Percentiles rank a stretch among this genome's conserved stretches.
Evolutionary conservation across 1,140 invertebrate genomes (phyloP).

Genomic region (Zophobas atratus): DNA sequence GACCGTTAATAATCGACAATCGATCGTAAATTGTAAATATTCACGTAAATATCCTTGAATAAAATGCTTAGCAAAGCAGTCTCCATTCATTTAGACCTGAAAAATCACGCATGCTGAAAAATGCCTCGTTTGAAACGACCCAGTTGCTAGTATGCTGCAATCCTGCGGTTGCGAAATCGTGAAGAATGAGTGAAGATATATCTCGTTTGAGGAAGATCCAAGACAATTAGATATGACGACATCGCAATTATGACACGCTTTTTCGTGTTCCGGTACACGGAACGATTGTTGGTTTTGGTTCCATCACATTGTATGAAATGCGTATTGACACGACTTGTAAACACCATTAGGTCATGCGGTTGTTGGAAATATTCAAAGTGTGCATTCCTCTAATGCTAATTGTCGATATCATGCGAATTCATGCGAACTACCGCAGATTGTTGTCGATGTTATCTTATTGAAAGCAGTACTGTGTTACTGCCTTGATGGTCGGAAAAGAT

Average conservation of each 20-base stretch:
- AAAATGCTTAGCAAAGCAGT: too few species aligned
- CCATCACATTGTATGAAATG: conserved; percentile 4
- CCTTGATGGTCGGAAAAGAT: not conserved
- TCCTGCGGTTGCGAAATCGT: conserved; percentile 1
- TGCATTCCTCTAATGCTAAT: conserved; percentile 14
- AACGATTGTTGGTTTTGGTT: not conserved
- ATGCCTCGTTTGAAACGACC: not conserved
- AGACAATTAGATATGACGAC: conserved; percentile 47
- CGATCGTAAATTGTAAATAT: too few species aligned
- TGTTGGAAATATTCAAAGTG: not conserved
- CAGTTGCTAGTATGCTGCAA: not conserved
- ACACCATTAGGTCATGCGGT: conserved; percentile 9
- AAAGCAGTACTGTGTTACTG: not conserved
- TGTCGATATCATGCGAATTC: conserved; percentile 6
- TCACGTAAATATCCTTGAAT: too few species aligned
- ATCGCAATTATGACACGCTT: conserved; percentile 37
- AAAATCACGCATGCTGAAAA: too few species aligned
- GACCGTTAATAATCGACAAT: too few species aligned
- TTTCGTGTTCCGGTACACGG: conserved; percentile 9
- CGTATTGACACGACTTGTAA: conserved; percentile 27
- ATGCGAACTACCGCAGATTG: conserved; percentile 35
- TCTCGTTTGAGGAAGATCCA: conserved; percentile 40
- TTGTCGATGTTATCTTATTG: conserved; percentile 15
- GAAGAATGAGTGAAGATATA: conserved; percentile 16
- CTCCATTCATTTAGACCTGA: too few species aligned